These are phyloP conservation scores for Muscicapa striata DNA, from an alignment of 2,797 vertebrate species.

Conservation along the genomic window DNA sequence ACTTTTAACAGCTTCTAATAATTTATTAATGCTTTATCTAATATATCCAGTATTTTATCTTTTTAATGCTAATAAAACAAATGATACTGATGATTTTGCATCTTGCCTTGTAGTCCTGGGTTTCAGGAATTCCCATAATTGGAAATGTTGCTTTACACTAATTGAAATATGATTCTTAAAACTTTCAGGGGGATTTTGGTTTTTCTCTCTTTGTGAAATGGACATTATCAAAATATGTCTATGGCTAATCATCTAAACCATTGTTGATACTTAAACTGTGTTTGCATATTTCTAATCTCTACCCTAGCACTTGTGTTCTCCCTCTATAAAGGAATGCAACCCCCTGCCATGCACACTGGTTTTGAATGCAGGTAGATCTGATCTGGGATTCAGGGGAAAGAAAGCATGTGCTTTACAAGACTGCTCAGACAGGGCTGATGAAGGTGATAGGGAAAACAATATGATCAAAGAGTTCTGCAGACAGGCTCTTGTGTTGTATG, in stretches of 20 bases:
- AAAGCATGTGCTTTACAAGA: not conserved
- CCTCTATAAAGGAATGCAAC: not conserved
- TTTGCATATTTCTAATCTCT: not conserved
- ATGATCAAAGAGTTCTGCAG: not conserved
- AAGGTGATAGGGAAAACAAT: not conserved
- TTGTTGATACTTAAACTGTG: not conserved
- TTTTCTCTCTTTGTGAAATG: not conserved
- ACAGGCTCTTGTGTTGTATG: not conserved
- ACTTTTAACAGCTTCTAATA: constrained; percentile 35
- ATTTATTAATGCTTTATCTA: constrained; percentile 43
- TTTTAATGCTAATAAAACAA: not conserved
- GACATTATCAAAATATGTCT: not conserved
- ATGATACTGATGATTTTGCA: not conserved
- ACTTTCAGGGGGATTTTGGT: not conserved
- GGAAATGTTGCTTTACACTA: not conserved
- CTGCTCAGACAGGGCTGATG: not conserved
- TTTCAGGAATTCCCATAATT: not conserved
- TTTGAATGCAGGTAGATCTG: not conserved
- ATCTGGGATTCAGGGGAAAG: not conserved
- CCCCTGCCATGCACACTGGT: not conserved
- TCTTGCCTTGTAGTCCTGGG: not conserved
- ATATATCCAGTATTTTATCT: not conserved
- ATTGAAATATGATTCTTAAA: not conserved
- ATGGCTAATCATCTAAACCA: not conserved
- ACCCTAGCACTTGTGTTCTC: not conserved